A percentile compares a stretch with the other conserved stretches of the same genome.
These are phyloP conservation scores for Solenodon paradoxus DNA, from an alignment of 2,113 vertebrate species.

Conservation along the genomic window DNA sequence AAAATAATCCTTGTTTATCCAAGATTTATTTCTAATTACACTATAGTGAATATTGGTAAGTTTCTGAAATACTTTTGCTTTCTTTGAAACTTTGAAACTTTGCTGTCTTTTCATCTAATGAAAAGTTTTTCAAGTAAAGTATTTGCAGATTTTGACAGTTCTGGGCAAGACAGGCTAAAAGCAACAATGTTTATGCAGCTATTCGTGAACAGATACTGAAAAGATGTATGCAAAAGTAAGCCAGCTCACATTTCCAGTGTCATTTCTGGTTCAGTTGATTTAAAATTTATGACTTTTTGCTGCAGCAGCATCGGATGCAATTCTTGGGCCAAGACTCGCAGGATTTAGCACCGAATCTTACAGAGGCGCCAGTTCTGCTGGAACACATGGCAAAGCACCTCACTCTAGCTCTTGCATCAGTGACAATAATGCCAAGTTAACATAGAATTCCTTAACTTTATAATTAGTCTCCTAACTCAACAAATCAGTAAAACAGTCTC, in stretches of 20 bases:
- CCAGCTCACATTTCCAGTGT: not conserved
- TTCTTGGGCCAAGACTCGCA: not conserved
- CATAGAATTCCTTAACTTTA: not conserved
- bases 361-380: not conserved
- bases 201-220: not conserved
- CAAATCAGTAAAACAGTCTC: not conserved
- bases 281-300: not conserved
- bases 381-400: not conserved
- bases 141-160: not conserved
- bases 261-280: not conserved
- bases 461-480: not conserved
- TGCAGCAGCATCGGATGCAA: not conserved
- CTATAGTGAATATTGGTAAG: not conserved
- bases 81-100: conserved; percentile 15
- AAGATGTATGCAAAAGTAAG: not conserved
- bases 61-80: not conserved
- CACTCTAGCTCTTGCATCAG: not conserved
- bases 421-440: not conserved
- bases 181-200: not conserved
- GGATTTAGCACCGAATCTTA: not conserved
- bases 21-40: not conserved
- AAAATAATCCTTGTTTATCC: not conserved
- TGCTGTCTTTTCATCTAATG: not conserved
- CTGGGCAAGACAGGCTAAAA: not conserved
- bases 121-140: not conserved